phyloP scores from a whole-genome alignment of 2,888 invertebrate genomes.

The Zygothrica quintamaculata region DNA sequence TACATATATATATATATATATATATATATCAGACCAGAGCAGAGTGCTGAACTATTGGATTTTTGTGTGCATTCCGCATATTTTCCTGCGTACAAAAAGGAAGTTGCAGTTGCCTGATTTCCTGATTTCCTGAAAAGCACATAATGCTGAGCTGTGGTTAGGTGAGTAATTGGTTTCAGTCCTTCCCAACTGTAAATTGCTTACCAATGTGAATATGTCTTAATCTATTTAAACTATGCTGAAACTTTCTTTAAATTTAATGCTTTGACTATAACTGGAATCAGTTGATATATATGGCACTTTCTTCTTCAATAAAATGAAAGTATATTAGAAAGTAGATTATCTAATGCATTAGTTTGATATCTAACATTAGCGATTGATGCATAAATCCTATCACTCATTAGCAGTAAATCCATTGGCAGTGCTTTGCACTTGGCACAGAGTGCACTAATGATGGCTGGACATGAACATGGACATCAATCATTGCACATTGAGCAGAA shows the following conservation, averaged over 20 bases:
- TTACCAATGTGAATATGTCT: neutral
- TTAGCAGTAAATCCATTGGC: conserved; percentile 52
- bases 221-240: too few species aligned
- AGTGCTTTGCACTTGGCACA: conserved; percentile 1
- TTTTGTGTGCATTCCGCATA: conserved; percentile 43
- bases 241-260: too few species aligned
- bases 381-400: conserved; percentile 39
- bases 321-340: too few species aligned
- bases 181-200: neutral
- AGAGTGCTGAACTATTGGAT: too few species aligned
- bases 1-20: neutral
- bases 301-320: too few species aligned
- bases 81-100: conserved; percentile 8
- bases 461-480: conserved; percentile 57
- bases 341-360: neutral
- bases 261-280: too few species aligned
- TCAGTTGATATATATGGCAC: too few species aligned
- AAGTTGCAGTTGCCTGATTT: conserved; percentile 39
- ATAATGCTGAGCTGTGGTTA: conserved; percentile 54
- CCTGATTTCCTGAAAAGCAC: conserved; percentile 25
- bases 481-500: too few species aligned
- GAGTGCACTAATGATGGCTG: conserved; percentile 35
- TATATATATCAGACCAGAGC: conserved; percentile 15
- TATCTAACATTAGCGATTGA: neutral
- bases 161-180: conserved; percentile 31